Base-by-base conservation (phyloP, 2,797 vertebrate species). In the Dallia pectoralis region DNA sequence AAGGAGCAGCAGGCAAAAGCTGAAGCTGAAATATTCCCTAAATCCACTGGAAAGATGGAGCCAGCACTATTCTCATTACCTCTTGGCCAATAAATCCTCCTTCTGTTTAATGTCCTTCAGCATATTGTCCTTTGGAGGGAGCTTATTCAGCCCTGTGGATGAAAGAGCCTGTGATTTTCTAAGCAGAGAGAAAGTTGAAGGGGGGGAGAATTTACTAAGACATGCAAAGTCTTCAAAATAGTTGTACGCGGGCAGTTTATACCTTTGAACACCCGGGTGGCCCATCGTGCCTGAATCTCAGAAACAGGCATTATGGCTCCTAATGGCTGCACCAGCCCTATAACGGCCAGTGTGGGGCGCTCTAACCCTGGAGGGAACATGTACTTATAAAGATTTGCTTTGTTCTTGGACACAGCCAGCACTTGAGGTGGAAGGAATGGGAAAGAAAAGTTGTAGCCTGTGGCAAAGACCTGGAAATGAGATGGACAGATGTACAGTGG, bases 271-370 rank as follows among this genome's bases (percentile, higher is more conserved):
- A 95, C 87, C 18, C 79, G 86, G 11, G 92, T 93, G 51, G 80
- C 93, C 91, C 94, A 94, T 62, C 91, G 87, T 0, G 89, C 92
- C 75, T 96, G 94, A 22, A 90, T 89, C 82, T 96, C 95, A 8
- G 40, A 76, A 40, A 93, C 47, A 0, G 93, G 87, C 74, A 91
- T 84, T 47, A 93, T 67, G 8, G 88, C 69, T 44, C 94, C 94
- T 0, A 93, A 0, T 0, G 84, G 74, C 27, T 85, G 90, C 76
- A 96, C 74, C 53, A 96, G 85, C 48, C 94, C 93, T 29, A 95
- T 84, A 32, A 96, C 27, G 0, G 94, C 94, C 80, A 96, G 83
- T 0, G 94, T 93, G 6, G 94, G 91, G 66, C 70, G 89, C 65
- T 86, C 79, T 78, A 96, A 81, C 0, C 85, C 75, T 0, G 91